Base-by-base conservation (phyloP, 1,140 invertebrate species). In the Macrosteles quadrilineatus region DNA sequence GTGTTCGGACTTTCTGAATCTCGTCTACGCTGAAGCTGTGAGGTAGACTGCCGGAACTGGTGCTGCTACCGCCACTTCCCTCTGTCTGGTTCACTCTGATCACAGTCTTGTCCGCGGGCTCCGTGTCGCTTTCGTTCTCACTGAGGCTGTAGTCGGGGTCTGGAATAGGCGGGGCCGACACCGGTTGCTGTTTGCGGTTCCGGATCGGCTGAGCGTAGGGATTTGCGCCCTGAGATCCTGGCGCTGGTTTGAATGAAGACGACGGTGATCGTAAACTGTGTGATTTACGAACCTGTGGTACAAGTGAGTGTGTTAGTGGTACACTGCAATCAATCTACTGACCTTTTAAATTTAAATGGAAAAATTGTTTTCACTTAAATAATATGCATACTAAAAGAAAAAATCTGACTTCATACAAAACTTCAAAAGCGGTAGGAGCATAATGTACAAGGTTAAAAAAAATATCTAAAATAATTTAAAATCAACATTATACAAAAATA, bases 81-180 rank as follows among this genome's bases (percentile, higher is more conserved):
- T 76, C 75, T 3, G 59, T 70, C 32, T 73, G 72, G 9, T 30
- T 66, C 1, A 69, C 70, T 29, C 67, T 21, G 0, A 78, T 78
- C 0, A 80, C 79, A 0, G 80, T 80, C 30, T 82, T 83, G 32
- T 83, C 81, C 68, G 88, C 87, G 14, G 78, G 79, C 30, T 84
- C 79, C 19, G 78, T 78, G n/a, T 82, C 82, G 3, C 78, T 80
- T 53, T 85, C 83, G 0, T 90, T 91, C 76, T 93, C 91, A 66
- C 89, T 92, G 76, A 92, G 86, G 79, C 90, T 94, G 81, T 95
- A 95, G 80, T 95, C 94, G 0, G 93, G 93, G 76, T 95, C 93
- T 0, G 93, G 94, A 68, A 95, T 95, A 2, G 90, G 90, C 11
- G 93, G 93, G 1, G 86, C 84, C 0, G 73, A 63, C 11, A 59